Base-by-base conservation (phyloP, 2,888 invertebrate genomes). In the Dicycla oo region DNA sequence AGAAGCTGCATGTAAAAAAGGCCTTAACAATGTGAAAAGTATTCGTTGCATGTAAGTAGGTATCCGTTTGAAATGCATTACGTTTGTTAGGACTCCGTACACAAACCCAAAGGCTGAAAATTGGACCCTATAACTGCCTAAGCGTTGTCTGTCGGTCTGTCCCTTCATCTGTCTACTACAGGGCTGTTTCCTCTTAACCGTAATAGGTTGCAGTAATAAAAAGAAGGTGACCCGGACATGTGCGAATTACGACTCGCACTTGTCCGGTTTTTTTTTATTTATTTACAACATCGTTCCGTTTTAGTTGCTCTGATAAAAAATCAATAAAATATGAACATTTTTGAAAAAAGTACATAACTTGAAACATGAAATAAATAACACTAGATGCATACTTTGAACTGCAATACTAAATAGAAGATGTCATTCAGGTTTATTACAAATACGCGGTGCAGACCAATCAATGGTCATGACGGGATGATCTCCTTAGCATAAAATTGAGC, bases 401-500 rank as follows among this genome's bases (percentile, higher is more conserved):
- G 15, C 15, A 45, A 67, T 53, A 57, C 1, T 54, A 13, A 72
- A 73, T 26, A 73, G 30, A 26, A 11, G 3, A 53, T 51, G 23
- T 30, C 40, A 58, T 30, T n/a, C 34, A 43, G 40, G 10, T 49
- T 68, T 62, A 26, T n/a, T 67, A 49, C 58, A 64, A 11, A 26
- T 60, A 64, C 23, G 11, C 3, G 6, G 15, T 49, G 26, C 40
- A 18, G n/a, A 51, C 30, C 18, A 11, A 23, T 61, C 43, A 68
- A 38, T 57, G 51, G 20, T 20, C 20, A 53, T 58, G 43, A 34
- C 38, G 8, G 56, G 51, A 63, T 56, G 69, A 60, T 78, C 70
- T 62, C 51, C 53, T 68, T 80, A 72, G 76, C 74, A 74, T 70
- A 49, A 69, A 68, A 65, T 75, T 74, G 73, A 78, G 40, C 75